phyloP scores from a whole-genome alignment of 2,797 vertebrate species.

The Poeciliopsis paucimaculata region DNA sequence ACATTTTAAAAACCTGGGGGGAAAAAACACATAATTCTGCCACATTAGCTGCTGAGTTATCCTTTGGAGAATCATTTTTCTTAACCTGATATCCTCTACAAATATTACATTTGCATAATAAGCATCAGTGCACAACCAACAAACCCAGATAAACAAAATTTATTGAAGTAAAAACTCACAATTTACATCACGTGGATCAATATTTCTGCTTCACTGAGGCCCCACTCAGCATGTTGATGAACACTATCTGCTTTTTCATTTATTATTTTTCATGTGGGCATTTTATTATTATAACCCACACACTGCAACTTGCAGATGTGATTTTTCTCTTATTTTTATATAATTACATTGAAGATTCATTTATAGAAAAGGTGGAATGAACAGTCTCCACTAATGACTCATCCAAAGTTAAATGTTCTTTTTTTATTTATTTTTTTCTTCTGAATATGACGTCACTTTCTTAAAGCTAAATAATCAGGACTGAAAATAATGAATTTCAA shows the following conservation, averaged over 20 bases:
- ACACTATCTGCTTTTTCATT: background rate
- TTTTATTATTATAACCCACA: conserved; percentile 1
- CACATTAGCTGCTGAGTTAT: conserved; percentile 5
- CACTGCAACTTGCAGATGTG: background rate
- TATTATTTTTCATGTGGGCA: background rate
- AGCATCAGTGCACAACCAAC: background rate
- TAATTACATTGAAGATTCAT: background rate
- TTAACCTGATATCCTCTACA: conserved; percentile 24
- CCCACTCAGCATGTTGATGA: background rate
- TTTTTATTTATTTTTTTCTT: background rate
- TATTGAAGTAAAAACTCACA: conserved; percentile 19
- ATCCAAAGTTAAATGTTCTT: background rate
- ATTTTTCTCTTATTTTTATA: background rate
- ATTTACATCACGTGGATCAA: conserved; percentile 12
- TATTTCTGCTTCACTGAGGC: background rate
- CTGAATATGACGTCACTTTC: conserved; percentile 8
- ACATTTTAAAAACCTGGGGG: background rate
- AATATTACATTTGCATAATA: conserved; percentile 35
- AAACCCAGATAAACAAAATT: conserved; percentile 10
- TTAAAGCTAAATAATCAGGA: background rate
- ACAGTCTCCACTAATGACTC: background rate
- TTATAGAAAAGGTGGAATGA: background rate
- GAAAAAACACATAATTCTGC: background rate
- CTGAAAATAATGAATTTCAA: conserved; percentile 31
- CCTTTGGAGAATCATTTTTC: conserved; percentile 14